A percentile compares a stretch with the other conserved stretches of the same genome.
Conservation (phyloP, 2,888 invertebrate genomes). For the Clistopyga incitator region DNA sequence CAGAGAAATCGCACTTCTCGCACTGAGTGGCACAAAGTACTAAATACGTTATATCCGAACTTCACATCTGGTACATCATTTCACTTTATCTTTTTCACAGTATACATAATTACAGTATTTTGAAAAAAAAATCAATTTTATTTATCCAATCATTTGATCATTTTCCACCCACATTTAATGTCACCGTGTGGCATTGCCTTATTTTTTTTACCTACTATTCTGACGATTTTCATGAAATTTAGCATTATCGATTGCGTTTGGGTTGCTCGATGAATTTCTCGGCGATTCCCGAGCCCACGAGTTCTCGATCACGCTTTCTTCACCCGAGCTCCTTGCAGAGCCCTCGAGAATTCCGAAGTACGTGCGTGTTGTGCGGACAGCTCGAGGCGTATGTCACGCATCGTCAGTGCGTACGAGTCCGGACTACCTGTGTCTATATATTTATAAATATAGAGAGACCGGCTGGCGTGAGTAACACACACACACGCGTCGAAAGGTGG, state of each 20-base stretch:
- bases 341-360: slow-evolving; percentile 30
- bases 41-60: too few species aligned
- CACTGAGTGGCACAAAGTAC: too few species aligned
- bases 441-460: not conserved
- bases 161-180: not conserved
- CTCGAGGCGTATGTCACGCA: slow-evolving; percentile 48
- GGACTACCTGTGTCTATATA: not conserved
- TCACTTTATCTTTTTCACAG: not conserved
- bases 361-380: slow-evolving; percentile 19
- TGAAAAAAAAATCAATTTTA: not conserved
- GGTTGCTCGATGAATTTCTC: not conserved
- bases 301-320: slow-evolving; percentile 68
- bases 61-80: too few species aligned
- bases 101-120: too few species aligned
- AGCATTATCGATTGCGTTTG: not conserved
- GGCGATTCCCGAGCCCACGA: slow-evolving; percentile 15
- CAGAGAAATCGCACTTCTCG: too few species aligned
- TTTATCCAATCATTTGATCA: not conserved
- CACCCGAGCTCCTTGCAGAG: slow-evolving; percentile 57
- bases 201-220: not conserved
- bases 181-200: not conserved
- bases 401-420: slow-evolving; percentile 41
- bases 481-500: not conserved
- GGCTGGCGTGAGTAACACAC: not conserved
- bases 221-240: not conserved